These are phyloP conservation scores for Cyanoramphus novaezelandiae DNA, from an alignment of 2,113 vertebrate species.

Conservation along the genomic window DNA sequence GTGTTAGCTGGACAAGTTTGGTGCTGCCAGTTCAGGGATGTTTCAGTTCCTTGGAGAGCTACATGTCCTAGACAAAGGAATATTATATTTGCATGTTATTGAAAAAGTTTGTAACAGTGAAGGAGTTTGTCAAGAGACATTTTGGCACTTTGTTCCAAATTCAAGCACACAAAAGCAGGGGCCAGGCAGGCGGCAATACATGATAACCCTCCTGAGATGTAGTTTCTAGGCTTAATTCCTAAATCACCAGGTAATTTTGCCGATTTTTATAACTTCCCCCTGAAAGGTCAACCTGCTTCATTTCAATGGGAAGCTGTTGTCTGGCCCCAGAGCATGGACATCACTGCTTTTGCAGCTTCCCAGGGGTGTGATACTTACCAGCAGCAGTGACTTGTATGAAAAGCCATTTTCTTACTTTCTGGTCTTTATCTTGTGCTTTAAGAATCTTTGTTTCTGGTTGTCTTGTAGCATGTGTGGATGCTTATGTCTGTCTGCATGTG, in stretches of 20 bases:
- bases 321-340: rapidly evolving
- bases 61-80: neutral
- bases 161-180: neutral
- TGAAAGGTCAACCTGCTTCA: neutral
- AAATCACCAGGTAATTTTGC: neutral
- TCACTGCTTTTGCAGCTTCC: neutral
- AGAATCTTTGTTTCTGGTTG: neutral
- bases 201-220: neutral
- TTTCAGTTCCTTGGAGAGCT: neutral
- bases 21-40: neutral
- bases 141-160: neutral
- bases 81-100: neutral
- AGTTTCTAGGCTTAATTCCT: neutral
- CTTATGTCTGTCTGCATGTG: neutral
- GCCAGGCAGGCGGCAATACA: rapidly evolving
- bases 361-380: neutral
- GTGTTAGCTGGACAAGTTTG: neutral
- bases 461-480: rapidly evolving
- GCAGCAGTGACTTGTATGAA: neutral
- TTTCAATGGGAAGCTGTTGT: neutral
- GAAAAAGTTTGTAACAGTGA: neutral
- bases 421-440: neutral
- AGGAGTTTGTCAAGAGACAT: neutral
- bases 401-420: neutral
- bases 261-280: neutral